These are phyloP conservation scores for Erethizon dorsatum DNA, from an alignment of 2,797 vertebrate genomes.

Conservation along the genomic window DNA sequence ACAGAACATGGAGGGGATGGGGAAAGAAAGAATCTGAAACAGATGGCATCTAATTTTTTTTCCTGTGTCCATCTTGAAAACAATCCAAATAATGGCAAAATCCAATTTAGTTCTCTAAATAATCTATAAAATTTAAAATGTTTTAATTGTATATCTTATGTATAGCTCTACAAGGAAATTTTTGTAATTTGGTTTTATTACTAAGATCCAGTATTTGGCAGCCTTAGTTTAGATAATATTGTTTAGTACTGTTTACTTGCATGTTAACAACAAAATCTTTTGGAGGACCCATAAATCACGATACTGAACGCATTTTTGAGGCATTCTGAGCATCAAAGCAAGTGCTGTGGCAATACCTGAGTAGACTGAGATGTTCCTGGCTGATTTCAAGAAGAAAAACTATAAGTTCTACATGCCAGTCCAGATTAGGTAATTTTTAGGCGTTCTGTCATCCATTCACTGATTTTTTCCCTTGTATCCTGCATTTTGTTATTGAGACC, in stretches of 20 bases:
- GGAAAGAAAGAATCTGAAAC: conserved; percentile 75
- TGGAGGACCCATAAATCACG: conserved; percentile 87
- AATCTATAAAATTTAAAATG: conserved; percentile 79
- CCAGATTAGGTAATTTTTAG: not conserved
- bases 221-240: conserved; percentile 86
- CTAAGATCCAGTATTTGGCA: conserved; percentile 88
- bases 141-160: conserved; percentile 90
- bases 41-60: conserved; percentile 79
- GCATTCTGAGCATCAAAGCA: conserved; percentile 80
- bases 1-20: conserved; percentile 68
- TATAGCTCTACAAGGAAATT: conserved; percentile 91
- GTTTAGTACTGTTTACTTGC: conserved; percentile 89
- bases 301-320: conserved; percentile 81
- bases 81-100: conserved; percentile 82
- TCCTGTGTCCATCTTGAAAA: conserved; percentile 81
- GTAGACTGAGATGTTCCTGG: conserved; percentile 83
- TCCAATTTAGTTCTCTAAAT: conserved; percentile 78
- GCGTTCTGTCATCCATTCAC: not conserved
- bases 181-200: conserved; percentile 86
- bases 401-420: conserved; percentile 84
- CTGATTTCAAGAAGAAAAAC: conserved; percentile 86
- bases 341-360: conserved; percentile 88
- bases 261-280: conserved; percentile 88
- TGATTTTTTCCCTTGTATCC: not conserved
- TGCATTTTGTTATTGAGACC: not conserved